Percentiles rank a stretch among this genome's conserved stretches.
These are phyloP conservation scores for Acanthococcus lagerstroemiae DNA, from an alignment of 2,888 invertebrate species.

Conservation along the genomic window DNA sequence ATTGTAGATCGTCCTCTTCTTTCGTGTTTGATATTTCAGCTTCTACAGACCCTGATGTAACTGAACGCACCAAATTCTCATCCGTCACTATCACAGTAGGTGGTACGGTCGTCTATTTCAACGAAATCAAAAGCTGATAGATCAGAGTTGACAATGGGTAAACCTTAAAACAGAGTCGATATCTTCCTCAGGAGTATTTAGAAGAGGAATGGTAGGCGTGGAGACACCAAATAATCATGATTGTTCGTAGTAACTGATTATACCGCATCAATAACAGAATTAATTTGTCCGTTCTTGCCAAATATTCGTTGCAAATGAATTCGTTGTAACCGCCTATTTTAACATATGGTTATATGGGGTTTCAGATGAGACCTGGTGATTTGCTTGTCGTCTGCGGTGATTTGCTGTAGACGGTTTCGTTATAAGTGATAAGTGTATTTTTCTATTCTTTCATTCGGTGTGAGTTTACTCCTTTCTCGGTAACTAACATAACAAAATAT, in stretches of 20 bases:
- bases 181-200: not conserved
- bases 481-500: no score
- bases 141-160: not conserved
- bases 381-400: not conserved
- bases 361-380: not conserved
- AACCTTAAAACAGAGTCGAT: not conserved
- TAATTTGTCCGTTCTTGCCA: not conserved
- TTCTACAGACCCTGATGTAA: not conserved
- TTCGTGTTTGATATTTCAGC: not conserved
- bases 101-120: not conserved
- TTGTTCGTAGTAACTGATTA: not conserved
- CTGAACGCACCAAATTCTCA: not conserved
- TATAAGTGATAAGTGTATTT: not conserved
- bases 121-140: not conserved
- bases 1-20: no score
- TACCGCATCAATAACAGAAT: not conserved
- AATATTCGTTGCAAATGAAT: not conserved
- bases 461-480: no score
- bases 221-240: not conserved
- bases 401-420: not conserved
- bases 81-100: no score
- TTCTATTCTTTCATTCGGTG: no score
- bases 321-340: not conserved
- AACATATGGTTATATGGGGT: not conserved
- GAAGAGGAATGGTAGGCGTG: not conserved